Percentiles rank a stretch among this genome's conserved stretches.
phyloP scores from a whole-genome alignment of 1,140 invertebrate genomes.

The Popillia japonica region DNA sequence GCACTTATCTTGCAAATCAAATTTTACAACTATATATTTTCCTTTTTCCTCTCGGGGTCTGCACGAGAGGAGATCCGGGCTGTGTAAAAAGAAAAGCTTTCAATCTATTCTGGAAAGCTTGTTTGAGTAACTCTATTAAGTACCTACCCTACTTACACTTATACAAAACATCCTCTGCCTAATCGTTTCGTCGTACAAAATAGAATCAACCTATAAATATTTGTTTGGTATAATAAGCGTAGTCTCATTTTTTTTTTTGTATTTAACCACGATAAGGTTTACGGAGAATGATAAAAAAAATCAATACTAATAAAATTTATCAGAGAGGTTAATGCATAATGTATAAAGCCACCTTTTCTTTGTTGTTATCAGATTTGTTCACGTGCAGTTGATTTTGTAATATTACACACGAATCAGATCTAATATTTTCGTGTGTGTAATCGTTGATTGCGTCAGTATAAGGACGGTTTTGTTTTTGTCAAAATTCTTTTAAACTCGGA shows the following conservation, averaged over 20 bases:
- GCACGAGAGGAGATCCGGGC: not conserved
- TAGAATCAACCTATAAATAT: no score
- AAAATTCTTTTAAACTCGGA: no score
- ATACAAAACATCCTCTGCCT: not conserved
- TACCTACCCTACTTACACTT: not conserved
- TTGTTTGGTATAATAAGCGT: no score
- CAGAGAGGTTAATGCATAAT: not conserved
- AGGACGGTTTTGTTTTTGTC: no score
- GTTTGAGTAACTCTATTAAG: not conserved
- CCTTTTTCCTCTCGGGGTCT: not conserved
- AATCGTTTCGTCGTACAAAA: no score
- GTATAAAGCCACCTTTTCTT: not conserved
- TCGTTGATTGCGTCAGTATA: no score
- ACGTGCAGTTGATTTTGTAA: not conserved
- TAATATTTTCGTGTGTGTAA: no score
- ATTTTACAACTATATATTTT: not conserved
- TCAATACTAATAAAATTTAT: slow-evolving; percentile 7
- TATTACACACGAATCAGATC: not conserved
- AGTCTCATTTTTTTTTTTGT: no score
- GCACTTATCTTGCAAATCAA: not conserved
- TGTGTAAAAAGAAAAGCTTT: not conserved
- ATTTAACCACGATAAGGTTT: not conserved
- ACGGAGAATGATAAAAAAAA: not conserved
- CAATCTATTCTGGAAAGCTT: not conserved
- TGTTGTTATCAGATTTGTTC: not conserved